phyloP scores from a whole-genome alignment of 1,140 invertebrate species.

The Zaprionus taronus region DNA sequence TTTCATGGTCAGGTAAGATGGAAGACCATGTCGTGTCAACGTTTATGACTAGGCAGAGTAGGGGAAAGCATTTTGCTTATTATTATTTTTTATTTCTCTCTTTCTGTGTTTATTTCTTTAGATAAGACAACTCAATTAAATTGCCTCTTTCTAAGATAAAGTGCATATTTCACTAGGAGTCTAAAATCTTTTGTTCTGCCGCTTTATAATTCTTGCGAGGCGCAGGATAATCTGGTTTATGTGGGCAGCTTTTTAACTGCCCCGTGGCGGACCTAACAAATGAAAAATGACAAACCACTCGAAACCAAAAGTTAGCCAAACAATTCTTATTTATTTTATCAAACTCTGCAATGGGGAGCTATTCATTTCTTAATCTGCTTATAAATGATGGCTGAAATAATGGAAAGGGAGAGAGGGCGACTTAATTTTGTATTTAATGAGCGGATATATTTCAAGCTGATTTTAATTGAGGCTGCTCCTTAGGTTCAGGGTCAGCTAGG shows the following conservation, averaged over 20 bases:
- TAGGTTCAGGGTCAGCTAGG: slow-evolving; percentile 14
- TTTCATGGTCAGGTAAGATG: slow-evolving; percentile 25
- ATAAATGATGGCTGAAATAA: slow-evolving; percentile 5
- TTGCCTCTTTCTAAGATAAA: slow-evolving; percentile 10
- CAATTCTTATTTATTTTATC: slow-evolving; percentile 2
- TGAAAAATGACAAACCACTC: slow-evolving; percentile 37
- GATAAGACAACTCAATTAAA: slow-evolving; percentile 30
- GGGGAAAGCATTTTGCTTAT: not conserved
- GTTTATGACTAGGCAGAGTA: slow-evolving; percentile 34
- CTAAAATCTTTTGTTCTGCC: slow-evolving; percentile 8
- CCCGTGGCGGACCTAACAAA: slow-evolving; percentile 33
- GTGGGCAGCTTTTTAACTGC: slow-evolving; percentile 8
- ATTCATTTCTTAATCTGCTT: slow-evolving; percentile 49
- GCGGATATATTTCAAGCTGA: slow-evolving; percentile 16
- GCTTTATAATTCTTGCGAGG: not conserved
- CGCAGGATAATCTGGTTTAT: slow-evolving; percentile 11
- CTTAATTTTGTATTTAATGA: slow-evolving; percentile 1
- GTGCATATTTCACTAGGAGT: not conserved
- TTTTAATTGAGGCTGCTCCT: slow-evolving; percentile 37
- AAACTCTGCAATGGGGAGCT: slow-evolving; percentile 7
- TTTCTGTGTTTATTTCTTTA: not conserved
- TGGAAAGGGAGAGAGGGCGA: not conserved
- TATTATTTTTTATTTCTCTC: not conserved
- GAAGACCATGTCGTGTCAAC: slow-evolving; percentile 4
- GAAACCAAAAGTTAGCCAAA: slow-evolving; percentile 21